These are phyloP conservation scores for Galeopterus variegatus DNA, from an alignment of 2,113 vertebrate genomes.

Conservation along the genomic window DNA sequence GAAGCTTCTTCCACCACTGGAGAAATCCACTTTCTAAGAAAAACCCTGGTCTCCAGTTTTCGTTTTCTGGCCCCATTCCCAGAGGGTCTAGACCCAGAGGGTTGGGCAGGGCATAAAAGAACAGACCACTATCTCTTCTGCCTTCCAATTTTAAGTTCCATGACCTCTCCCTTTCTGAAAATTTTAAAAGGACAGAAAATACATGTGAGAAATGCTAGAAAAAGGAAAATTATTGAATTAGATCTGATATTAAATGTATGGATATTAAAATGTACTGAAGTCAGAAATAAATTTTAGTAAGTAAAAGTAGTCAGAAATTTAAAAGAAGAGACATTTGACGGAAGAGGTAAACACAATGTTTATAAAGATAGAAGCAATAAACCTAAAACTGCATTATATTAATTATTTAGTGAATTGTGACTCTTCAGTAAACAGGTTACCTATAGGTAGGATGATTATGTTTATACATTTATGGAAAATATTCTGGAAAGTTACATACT, in stretches of 20 bases:
- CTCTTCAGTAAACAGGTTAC: not conserved
- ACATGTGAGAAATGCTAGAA: not conserved
- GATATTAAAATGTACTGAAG: not conserved
- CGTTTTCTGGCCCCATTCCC: too few relatives aligned
- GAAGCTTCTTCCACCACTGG: too few relatives aligned
- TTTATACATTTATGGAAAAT: not conserved
- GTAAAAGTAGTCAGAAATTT: not conserved
- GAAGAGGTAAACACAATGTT: not conserved
- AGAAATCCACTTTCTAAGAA: not conserved
- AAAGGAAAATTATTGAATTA: not conserved
- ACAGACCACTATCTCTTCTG: not conserved
- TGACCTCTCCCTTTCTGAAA: fast-evolving
- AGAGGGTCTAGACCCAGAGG: not conserved
- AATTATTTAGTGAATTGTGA: not conserved
- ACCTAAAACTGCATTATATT: not conserved
- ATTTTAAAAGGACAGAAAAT: not conserved
- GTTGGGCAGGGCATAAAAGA: not conserved
- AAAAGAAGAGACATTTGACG: not conserved
- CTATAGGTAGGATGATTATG: not conserved
- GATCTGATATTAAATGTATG: not conserved
- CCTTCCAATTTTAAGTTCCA: not conserved
- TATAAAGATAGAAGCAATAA: not conserved
- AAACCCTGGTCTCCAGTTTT: not conserved
- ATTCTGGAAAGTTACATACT: not conserved
- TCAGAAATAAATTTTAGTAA: not conserved